Base-by-base conservation (phyloP, 1,140 invertebrate genomes). In the Antheraea pernyi region DNA sequence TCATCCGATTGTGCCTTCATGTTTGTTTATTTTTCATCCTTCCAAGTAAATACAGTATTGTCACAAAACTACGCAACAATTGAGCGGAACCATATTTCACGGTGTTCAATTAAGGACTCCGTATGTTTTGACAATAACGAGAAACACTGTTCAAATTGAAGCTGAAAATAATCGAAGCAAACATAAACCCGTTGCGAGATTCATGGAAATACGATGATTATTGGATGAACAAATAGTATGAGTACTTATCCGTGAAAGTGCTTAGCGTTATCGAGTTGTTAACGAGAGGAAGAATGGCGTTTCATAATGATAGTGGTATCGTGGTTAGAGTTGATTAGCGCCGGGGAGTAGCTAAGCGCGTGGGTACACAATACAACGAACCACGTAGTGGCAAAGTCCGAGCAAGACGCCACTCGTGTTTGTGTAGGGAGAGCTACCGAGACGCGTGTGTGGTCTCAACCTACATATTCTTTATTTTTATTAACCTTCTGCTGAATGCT, bases 1-100 rank as follows among this genome's bases (percentile, higher is more conserved):
- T 86, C 84, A 78, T 78, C 73, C 82, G 82, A 88, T 89, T 89
- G 88, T 88, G 74, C 71, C n/a, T 67, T 77, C 66, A 79, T 84
- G 85, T 91, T 92, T 92, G 88, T 91, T 92, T 92, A 89, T 89
- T 92, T 91, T 90, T 77, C 79, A 78, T 86, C 84, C 83, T 86
- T 88, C 87, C 80, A 79, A 78, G 82, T 88, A 91, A 90, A 92
- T 83, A 86, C 75, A 72, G 80, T 76, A 86, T 90, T 91, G 87
- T 88, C 76, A 82, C 77, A 79, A 77, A 78, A 71, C 71, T 78
- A 72, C 65, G 77, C 76, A 78, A 84, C 81, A 88, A 89, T 87
- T 80, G 82, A 77, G 68, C 78, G 66, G 71, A 70, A 74, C 78
- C 81, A 85, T 87, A 88, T 92, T 91, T 92, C 83, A 90, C 84